Base-by-base conservation (phyloP, 2,888 invertebrate species). In the Drosophila eohydei region DNA sequence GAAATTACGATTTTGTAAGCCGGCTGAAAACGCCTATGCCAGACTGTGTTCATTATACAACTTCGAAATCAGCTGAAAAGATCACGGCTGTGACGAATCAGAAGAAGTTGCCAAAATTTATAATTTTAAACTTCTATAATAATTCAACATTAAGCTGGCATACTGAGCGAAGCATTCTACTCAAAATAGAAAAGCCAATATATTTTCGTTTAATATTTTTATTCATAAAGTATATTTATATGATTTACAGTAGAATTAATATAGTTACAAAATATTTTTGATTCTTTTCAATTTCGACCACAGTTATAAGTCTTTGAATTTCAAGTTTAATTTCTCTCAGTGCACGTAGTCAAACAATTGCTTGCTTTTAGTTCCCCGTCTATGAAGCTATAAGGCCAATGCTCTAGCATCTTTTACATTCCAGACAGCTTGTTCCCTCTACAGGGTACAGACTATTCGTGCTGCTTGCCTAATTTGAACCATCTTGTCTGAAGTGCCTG, bases 401-500 rank as follows among this genome's bases (percentile, higher is more conserved):
- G n/a, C 1, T 50, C 5, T 38, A 16, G 7, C 14, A 5, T 34
- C 16, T 12, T 4, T 9, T 11, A 9, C 30, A 32, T 16, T 36
- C 12, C 51, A 14, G 21, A n/a, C 30, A 48, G n/a, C 30, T 9
- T 48, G 1, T 9, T 48, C 50, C 1, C 26, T 12, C 4, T 65
- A 16, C 40, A 61, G 69, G 34, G 55, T 64, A 64, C 58, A 8
- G 5, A 6, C 6, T n/a, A 60, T 44, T 63, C 16, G 9, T 41
- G 14, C 30, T 16, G 3, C 9, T n/a, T 26, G 6, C 11, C 16
- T 32, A 2, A 11, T 7, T 38, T 44, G 26, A 54, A 38, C 36
- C 60, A 58, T 40, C 64, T 61, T 43, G 55, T 46, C 46, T 68
- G 67, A 43, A 46, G 51, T 78, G 67, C 55, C 36, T 26, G 51